Evolutionary conservation across 2,113 vertebrate genomes (phyloP), one percentile per base, ranked within the genome.

Genomic region (Gallinago jamesoni): DNA sequence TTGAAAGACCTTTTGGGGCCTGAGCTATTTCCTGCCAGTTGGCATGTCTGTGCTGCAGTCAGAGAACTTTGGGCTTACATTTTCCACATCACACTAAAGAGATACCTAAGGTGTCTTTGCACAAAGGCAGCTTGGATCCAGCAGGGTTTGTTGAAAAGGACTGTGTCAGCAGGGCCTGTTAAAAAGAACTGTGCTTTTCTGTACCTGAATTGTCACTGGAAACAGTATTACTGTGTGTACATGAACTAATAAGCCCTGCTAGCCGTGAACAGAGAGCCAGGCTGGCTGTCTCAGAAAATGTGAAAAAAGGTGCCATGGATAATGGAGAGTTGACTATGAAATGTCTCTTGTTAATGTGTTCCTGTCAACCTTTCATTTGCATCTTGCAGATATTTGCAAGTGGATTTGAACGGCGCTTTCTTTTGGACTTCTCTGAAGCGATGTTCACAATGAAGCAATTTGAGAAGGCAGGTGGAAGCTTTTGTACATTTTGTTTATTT

Each of bases 401-500:
- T 97, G 86, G 91, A 16, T 93, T 98, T 96, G 98, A 98, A 52
- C 92, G 93, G 37, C 87, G 22, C 94, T 97, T 99, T 31, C 97
- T 99, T 91, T 95, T 99, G 74, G 97, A 98, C 55, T 99, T 99
- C 95, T 98, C 99, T 8, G 98, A 99, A 97, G 97, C 98, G 10
- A 98, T 99, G 98, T 99, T 99, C 94, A 79, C 96, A 74, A 99
- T 99, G 99, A 98, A 98, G 55, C 98, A 98, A 37, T 99, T 99
- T 98, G 99, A 99, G 81, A 98, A 97, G 98, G 99, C 99, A 96
- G 87, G 97, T 77, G 68, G 41, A 78, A 55, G 50, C 83, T 87
- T 68, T 82, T 82, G 52, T 83, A 30, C 47, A 4, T 78, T 93
- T 45, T 90, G 27, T 83, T 90, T 84, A 19, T 64, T 91, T 87